Evolutionary conservation across 2,888 invertebrate genomes (phyloP).

Genomic region (Hypercompe scribonia): DNA sequence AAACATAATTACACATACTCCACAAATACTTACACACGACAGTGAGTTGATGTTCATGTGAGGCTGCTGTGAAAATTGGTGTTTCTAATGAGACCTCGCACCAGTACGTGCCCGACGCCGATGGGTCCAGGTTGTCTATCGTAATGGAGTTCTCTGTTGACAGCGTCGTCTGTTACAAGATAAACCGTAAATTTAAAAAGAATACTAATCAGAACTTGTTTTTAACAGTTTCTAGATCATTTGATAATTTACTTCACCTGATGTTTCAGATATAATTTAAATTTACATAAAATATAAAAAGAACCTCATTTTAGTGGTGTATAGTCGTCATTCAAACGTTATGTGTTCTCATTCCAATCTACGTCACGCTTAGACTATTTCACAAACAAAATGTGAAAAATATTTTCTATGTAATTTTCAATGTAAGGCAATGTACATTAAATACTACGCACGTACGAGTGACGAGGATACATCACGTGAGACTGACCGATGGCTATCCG

Average conservation of each 20-base stretch:
- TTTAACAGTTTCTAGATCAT: background rate
- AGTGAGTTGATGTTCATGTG: conserved; percentile 91
- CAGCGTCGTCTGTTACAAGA: conserved; percentile 75
- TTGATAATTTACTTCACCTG: background rate
- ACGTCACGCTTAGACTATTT: too few species aligned
- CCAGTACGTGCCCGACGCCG: conserved; percentile 92
- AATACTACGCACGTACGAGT: too few species aligned
- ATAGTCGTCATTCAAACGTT: too few species aligned
- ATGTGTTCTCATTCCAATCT: too few species aligned
- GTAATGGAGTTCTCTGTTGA: conserved; percentile 86
- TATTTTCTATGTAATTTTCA: too few species aligned
- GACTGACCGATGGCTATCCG: too few species aligned
- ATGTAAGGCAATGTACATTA: too few species aligned
- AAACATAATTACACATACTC: background rate
- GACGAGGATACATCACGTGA: background rate
- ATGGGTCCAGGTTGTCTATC: conserved; percentile 91
- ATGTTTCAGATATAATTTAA: background rate
- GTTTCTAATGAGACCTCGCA: conserved; percentile 94
- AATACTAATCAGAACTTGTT: background rate
- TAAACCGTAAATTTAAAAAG: background rate
- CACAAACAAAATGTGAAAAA: too few species aligned
- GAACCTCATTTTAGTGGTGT: background rate
- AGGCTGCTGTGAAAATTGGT: conserved; percentile 93
- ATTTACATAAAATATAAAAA: background rate
- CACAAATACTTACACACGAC: conserved; percentile 90